Percentiles rank a stretch among this genome's conserved stretches.
Evolutionary conservation across 2,797 vertebrate species (phyloP).

Genomic region (Sebastes nivosus): DNA sequence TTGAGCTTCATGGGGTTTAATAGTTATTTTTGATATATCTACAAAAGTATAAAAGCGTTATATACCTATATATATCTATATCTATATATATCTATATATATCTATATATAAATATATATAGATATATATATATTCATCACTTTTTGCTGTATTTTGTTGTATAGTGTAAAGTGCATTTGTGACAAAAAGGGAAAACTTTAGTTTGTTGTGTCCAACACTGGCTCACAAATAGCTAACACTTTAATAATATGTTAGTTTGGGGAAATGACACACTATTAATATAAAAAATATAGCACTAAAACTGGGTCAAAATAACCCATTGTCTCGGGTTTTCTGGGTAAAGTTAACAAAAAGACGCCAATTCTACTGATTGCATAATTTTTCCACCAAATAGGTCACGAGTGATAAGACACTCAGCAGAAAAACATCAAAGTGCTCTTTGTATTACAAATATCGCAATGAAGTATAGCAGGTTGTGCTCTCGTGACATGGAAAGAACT

Average conservation of each 20-base stretch:
- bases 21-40: too few species aligned
- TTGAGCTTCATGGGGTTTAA: too few species aligned
- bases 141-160: too few species aligned
- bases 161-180: not conserved
- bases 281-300: not conserved
- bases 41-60: too few species aligned
- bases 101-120: too few species aligned
- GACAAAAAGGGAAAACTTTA: not conserved
- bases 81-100: too few species aligned
- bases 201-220: not conserved
- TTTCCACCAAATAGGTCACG: not conserved
- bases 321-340: not conserved
- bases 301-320: not conserved
- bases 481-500: constrained; percentile 23
- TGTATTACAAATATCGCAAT: not conserved
- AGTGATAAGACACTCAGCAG: not conserved
- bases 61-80: too few species aligned
- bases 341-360: not conserved
- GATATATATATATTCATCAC: too few species aligned
- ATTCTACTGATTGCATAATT: not conserved
- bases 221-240: not conserved
- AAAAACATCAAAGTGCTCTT: not conserved
- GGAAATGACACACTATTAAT: not conserved
- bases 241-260: not conserved
- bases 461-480: not conserved